These are phyloP conservation scores for Muntiacus muntjak DNA, from an alignment of 2,113 vertebrate species.

Conservation along the genomic window DNA sequence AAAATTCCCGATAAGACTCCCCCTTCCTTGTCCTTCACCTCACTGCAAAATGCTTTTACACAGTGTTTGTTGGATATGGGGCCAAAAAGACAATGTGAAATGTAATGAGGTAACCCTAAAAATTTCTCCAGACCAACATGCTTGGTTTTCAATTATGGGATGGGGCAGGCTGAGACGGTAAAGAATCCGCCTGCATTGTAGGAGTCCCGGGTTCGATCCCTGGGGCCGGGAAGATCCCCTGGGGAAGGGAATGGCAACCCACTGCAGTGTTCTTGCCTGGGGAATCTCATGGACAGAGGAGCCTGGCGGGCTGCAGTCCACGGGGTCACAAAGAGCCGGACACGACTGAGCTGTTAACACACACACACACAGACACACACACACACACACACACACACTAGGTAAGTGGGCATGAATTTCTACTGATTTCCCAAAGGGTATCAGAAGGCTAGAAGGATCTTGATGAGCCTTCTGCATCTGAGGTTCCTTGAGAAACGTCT, in stretches of 20 bases:
- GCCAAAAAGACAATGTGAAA: not conserved
- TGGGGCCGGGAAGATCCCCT: not conserved
- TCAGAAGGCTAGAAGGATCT: not conserved
- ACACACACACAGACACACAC: too few relatives aligned
- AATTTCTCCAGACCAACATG: not conserved
- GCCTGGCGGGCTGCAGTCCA: not conserved
- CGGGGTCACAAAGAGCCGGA: not conserved
- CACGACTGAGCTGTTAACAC: rapidly evolving
- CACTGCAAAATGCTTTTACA: not conserved
- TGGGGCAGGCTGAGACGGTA: not conserved
- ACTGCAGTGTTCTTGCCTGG: not conserved
- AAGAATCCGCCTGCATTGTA: not conserved
- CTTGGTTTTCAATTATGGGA: not conserved
- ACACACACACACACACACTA: not conserved
- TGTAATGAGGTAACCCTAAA: not conserved
- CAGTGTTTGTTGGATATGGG: not conserved
- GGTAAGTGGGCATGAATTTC: not conserved
- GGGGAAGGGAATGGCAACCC: not conserved
- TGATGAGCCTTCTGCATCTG: not conserved
- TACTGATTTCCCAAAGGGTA: not conserved
- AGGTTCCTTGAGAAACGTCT: not conserved
- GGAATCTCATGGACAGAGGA: not conserved
- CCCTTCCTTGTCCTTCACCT: not conserved
- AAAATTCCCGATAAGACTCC: too few relatives aligned
- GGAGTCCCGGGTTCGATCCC: not conserved